Evolutionary conservation across 2,113 vertebrate genomes (phyloP).

Genomic region (Xenopus laevis): DNA sequence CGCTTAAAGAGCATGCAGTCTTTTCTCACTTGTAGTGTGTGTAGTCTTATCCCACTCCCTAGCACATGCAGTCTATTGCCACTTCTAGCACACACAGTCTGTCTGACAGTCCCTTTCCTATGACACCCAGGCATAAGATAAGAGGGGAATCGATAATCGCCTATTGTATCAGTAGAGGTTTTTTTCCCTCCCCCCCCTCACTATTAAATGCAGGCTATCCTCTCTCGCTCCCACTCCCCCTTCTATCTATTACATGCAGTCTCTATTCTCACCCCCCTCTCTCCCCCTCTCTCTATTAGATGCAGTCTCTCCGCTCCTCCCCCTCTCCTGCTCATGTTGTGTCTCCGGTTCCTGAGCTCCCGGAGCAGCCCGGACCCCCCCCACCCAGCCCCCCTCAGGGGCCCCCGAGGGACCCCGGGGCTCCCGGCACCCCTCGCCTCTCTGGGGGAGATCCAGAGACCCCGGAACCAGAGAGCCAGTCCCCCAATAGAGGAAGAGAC

Average conservation of each 20-base stretch:
- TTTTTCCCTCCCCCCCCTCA: not conserved
- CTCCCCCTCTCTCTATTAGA: slow-evolving; percentile 47
- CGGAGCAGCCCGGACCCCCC: slow-evolving; percentile 60
- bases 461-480: slow-evolving; percentile 50
- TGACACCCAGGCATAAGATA: no score
- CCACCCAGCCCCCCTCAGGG: slow-evolving; percentile 53
- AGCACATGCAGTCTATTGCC: not conserved
- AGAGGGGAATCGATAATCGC: slow-evolving; percentile 33
- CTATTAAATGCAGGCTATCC: not conserved
- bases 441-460: slow-evolving; percentile 69
- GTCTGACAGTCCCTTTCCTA: slow-evolving; percentile 12
- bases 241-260: slow-evolving; percentile 18
- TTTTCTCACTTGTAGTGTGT: no score
- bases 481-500: slow-evolving; percentile 46
- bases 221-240: slow-evolving; percentile 56
- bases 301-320: slow-evolving; percentile 82
- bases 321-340: slow-evolving; percentile 78
- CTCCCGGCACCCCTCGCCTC: slow-evolving; percentile 60
- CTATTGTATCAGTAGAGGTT: not conserved
- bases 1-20: no score
- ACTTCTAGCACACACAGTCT: slow-evolving; percentile 34
- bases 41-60: no score
- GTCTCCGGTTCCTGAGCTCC: slow-evolving; percentile 69
- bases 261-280: slow-evolving; percentile 30
- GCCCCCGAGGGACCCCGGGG: slow-evolving; percentile 73